A percentile compares a stretch with the other conserved stretches of the same genome.
Conservation (phyloP, 2,888 invertebrate species). For the Brenthis hecate region DNA sequence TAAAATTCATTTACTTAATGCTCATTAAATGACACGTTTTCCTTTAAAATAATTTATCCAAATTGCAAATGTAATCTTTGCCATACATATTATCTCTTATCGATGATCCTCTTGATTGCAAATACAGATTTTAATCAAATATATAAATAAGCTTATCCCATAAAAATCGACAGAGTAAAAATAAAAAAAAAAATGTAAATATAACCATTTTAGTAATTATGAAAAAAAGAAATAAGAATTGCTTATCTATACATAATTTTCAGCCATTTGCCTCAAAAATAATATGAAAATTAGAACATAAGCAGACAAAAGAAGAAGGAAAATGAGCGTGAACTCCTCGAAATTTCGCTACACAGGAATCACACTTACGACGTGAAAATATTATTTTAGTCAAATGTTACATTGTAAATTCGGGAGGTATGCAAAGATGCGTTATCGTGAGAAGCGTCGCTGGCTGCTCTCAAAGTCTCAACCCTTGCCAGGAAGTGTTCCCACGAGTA, state of each 20-base stretch:
- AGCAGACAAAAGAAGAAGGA: too few relatives aligned
- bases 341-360: background rate
- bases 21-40: background rate
- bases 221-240: too few relatives aligned
- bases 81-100: constrained; percentile 15
- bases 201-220: too few relatives aligned
- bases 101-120: constrained; percentile 6
- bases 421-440: constrained; percentile 31
- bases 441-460: constrained; percentile 32
- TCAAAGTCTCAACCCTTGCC: constrained; percentile 40
- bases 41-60: constrained; percentile 11
- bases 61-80: constrained; percentile 12
- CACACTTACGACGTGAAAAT: background rate
- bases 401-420: constrained; percentile 24
- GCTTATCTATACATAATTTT: too few relatives aligned
- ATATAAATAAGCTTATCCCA: too few relatives aligned
- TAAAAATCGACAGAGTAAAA: too few relatives aligned
- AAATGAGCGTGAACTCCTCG: too few relatives aligned
- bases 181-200: too few relatives aligned
- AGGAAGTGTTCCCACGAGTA: constrained; percentile 46
- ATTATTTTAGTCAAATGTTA: background rate
- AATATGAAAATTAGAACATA: too few relatives aligned
- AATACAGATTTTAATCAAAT: too few relatives aligned
- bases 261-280: too few relatives aligned
- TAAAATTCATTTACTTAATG: constrained; percentile 6